These are phyloP conservation scores for Cotesia congregata DNA, from an alignment of 2,888 invertebrate genomes.

Conservation along the genomic window DNA sequence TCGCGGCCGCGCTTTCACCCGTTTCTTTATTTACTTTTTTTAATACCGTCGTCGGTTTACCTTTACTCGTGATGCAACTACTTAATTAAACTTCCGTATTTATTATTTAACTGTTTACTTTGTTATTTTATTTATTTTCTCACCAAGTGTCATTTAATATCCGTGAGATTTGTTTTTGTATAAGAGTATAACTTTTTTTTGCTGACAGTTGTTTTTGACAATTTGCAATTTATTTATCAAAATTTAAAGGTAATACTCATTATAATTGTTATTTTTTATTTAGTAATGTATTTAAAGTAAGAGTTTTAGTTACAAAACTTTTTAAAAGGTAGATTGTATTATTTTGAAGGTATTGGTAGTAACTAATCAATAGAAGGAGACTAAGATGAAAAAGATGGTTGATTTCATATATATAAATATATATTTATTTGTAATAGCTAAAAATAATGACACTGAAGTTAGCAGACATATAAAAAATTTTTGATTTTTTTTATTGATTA, in stretches of 20 bases:
- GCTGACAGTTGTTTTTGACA: not conserved
- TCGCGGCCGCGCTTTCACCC: constrained; percentile 27
- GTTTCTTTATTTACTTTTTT: constrained; percentile 20
- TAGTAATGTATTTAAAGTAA: not conserved
- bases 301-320: not conserved
- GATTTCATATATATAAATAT: not conserved
- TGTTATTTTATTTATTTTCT: not conserved
- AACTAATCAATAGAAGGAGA: not conserved
- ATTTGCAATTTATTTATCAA: not conserved
- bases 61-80: constrained; percentile 27
- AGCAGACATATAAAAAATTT: no score
- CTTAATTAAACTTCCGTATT: constrained; percentile 12
- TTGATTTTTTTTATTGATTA: no score
- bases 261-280: not conserved
- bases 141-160: not conserved
- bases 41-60: not conserved
- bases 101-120: not conserved
- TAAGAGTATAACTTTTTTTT: not conserved
- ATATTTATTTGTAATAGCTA: constrained; percentile 14
- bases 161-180: not conserved
- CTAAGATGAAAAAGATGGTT: not conserved
- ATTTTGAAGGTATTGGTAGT: not conserved
- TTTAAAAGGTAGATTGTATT: not conserved
- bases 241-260: not conserved
- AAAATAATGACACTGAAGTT: no score